Evolutionary conservation across 2,113 vertebrate genomes (phyloP), one percentile per base, ranked within the genome.

Genomic region (Hippoglossus stenolepis): DNA sequence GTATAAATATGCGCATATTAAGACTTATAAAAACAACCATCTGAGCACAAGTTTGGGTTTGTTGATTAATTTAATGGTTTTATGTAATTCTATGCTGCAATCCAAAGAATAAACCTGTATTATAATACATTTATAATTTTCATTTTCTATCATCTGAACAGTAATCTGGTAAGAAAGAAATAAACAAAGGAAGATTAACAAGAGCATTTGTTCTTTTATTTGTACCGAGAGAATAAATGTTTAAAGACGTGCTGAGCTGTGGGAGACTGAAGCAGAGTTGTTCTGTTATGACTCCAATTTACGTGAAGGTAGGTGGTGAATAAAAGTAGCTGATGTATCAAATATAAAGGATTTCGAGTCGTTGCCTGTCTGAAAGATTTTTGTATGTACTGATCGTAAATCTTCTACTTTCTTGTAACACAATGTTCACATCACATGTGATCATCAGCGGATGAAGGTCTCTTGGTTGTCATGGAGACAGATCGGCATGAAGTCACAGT

Each of bases 81-180:
- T 80, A 59, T 93, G 89, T 93, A 87, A 93, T 93, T 92, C 59
- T 86, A 93, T 93, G 94, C 94, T 95, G 93, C 93, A 93, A 93
- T 94, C 94, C 94, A 95, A 95, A 95, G 94, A 95, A 91, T 93
- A 92, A 92, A 93, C 80, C 66, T 94, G 93, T 95, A 92, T 92
- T 90, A 93, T 93, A 91, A 92, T 90, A 88, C 82, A 82, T 93
- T 92, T 90, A 90, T 89, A 72, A 84, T 85, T 85, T 89, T 85
- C 56, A 71, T 86, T 84, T 90, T 87, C 90, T 87, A 93, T 90
- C 59, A 85, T 91, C 86, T 92, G 90, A 92, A 88, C 87, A 89
- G 74, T 88, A 91, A 92, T 90, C 86, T 89, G 92, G 80, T 79
- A 58, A 89, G 73, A 88, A 79, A 85, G 83, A 80, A 82, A 85